phyloP scores from a whole-genome alignment of 2,113 vertebrate genomes.

The Etia nguti region DNA sequence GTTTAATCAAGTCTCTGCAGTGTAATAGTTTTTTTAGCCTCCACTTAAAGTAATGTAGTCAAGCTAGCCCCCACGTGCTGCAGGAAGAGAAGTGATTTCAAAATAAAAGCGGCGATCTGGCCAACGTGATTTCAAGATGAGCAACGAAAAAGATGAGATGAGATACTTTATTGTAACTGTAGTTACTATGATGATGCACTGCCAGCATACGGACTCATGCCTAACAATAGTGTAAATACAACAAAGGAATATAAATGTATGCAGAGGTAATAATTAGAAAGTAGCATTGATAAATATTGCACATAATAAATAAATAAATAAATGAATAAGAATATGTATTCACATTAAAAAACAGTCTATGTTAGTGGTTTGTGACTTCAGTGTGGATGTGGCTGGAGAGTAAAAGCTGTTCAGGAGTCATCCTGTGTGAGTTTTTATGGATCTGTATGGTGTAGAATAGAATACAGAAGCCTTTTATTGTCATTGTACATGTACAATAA shows the following conservation, averaged over 20 bases:
- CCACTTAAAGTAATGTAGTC: background rate
- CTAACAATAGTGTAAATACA: background rate
- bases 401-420: background rate
- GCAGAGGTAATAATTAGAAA: background rate
- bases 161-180: background rate
- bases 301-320: background rate
- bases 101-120: background rate
- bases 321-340: background rate
- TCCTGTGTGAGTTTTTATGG: background rate
- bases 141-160: background rate
- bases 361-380: rapidly evolving
- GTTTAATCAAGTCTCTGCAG: background rate
- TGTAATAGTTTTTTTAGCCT: rapidly evolving
- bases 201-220: rapidly evolving
- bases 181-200: no score
- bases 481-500: no score
- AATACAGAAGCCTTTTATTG: no score
- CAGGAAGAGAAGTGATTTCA: background rate
- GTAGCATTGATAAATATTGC: background rate
- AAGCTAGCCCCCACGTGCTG: rapidly evolving
- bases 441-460: no score
- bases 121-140: background rate
- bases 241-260: background rate
- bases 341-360: background rate
- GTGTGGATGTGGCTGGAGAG: background rate